phyloP scores from a whole-genome alignment of 2,113 vertebrate species.

The Poicephalus gulielmi region DNA sequence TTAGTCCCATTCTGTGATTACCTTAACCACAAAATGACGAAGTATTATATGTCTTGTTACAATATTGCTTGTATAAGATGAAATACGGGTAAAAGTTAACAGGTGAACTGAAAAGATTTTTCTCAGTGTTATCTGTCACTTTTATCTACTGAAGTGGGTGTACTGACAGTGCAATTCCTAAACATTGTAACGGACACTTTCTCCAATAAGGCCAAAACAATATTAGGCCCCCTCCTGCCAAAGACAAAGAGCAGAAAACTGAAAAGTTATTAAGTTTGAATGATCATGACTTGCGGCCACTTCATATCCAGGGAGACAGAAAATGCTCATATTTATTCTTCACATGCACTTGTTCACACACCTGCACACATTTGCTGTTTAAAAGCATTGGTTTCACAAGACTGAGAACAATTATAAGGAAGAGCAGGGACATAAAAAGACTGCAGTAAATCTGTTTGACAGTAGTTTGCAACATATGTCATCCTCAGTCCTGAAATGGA shows the following conservation, averaged over 20 bases:
- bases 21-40: neutral
- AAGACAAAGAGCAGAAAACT: neutral
- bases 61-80: neutral
- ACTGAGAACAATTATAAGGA: neutral
- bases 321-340: neutral
- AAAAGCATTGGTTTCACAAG: neutral
- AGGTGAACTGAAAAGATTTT: neutral
- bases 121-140: neutral
- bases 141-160: neutral
- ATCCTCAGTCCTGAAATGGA: neutral
- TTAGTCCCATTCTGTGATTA: neutral
- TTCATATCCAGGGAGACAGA: neutral
- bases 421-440: neutral
- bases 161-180: neutral
- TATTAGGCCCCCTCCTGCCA: neutral
- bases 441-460: neutral
- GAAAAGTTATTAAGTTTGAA: neutral
- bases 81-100: neutral
- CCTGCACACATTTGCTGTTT: neutral
- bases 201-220: neutral
- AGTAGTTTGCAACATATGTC: neutral
- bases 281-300: neutral
- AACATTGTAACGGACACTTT: neutral
- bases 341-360: neutral
- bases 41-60: neutral